These are phyloP conservation scores for Macrotus californicus DNA, from an alignment of 2,113 vertebrate species.

Conservation along the genomic window DNA sequence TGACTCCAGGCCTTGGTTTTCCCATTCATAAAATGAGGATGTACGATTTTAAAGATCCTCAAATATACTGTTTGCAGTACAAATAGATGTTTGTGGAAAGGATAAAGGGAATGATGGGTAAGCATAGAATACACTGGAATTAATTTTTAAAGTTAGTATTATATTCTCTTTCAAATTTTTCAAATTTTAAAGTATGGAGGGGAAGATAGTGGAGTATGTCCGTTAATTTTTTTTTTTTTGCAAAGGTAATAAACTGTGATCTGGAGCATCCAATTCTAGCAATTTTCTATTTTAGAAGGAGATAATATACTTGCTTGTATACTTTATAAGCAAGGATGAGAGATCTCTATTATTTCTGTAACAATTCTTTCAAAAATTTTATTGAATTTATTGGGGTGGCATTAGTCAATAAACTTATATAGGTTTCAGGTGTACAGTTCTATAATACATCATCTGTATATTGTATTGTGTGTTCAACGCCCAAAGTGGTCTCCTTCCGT, in stretches of 20 bases:
- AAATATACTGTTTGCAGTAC: neutral
- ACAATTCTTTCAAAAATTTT: neutral
- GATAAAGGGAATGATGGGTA: neutral
- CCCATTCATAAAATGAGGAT: neutral
- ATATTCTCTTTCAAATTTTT: conserved; percentile 20
- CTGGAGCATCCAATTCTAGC: neutral
- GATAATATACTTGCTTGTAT: conserved; percentile 7
- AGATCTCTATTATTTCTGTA: conserved; percentile 41
- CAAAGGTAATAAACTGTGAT: neutral
- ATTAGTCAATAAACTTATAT: neutral
- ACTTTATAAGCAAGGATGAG: conserved; percentile 10
- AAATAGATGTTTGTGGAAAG: neutral
- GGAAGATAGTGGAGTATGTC: neutral
- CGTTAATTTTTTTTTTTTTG: neutral
- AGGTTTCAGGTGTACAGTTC: neutral
- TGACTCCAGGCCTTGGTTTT: neutral
- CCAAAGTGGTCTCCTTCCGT: neutral
- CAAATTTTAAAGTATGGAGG: neutral
- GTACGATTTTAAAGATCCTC: neutral
- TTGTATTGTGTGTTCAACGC: no score
- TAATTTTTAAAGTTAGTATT: neutral
- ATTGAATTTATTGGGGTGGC: neutral
- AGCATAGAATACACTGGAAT: neutral
- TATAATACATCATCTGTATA: neutral
- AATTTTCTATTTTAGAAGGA: conserved; percentile 42